Evolutionary conservation across 2,888 invertebrate species (phyloP).

Genomic region (Scaeva pyrastri): DNA sequence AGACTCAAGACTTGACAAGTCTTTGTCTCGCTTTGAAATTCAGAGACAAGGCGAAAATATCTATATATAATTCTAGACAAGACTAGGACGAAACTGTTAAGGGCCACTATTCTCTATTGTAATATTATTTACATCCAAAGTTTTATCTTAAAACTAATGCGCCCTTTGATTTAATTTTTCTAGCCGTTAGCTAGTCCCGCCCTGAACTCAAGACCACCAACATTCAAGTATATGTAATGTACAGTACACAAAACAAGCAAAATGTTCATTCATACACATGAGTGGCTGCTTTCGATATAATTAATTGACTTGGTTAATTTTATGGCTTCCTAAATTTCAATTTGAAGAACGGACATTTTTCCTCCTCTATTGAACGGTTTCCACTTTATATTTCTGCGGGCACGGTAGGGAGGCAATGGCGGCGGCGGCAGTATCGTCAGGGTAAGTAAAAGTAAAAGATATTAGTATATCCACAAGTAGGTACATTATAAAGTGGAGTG

Average conservation of each 20-base stretch:
- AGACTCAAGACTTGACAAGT: too few species aligned
- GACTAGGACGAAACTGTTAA: too few species aligned
- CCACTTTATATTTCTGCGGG: conserved; percentile 17
- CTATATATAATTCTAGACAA: too few species aligned
- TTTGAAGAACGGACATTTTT: conserved; percentile 55
- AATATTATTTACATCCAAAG: too few species aligned
- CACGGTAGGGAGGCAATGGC: too few species aligned
- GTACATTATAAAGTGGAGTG: neutral
- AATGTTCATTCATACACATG: conserved; percentile 34
- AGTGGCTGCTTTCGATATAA: conserved; percentile 68
- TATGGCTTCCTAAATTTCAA: conserved; percentile 72
- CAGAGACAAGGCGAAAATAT: too few species aligned
- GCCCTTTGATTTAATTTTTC: neutral
- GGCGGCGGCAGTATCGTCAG: neutral
- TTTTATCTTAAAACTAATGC: too few species aligned
- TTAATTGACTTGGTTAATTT: conserved; percentile 71
- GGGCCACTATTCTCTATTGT: too few species aligned
- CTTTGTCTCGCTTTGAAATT: too few species aligned
- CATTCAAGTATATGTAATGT: neutral
- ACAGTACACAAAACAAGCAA: conserved; percentile 4
- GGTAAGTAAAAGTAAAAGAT: conserved; percentile 12
- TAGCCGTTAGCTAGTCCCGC: neutral
- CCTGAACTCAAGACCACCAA: neutral
- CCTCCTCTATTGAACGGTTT: conserved; percentile 27
- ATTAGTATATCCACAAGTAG: conserved; percentile 14